Evolutionary conservation across 2,888 invertebrate species (phyloP).

Genomic region (Trissolcus japonicus): DNA sequence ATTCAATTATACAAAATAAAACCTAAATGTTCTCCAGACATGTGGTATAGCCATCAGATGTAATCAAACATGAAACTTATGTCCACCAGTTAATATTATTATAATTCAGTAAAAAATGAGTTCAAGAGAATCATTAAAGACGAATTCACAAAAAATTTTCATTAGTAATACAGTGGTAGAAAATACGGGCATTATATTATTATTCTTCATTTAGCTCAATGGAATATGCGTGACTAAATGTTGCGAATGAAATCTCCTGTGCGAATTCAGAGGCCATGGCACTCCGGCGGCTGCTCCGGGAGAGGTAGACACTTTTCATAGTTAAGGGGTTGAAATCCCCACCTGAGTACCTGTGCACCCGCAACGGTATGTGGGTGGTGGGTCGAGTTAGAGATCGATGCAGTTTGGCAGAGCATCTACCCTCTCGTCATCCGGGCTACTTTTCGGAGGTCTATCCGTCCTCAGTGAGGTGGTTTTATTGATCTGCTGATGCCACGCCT

Average conservation of each 20-base stretch:
- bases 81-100: no score
- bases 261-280: constrained; percentile 60
- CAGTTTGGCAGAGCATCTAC: constrained; percentile 64
- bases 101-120: no score
- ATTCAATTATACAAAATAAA: no score
- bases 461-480: constrained; percentile 69
- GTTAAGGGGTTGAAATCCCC: constrained; percentile 52
- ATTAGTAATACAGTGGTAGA: neutral
- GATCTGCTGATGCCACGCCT: constrained; percentile 73
- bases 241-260: constrained; percentile 68
- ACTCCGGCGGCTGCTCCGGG: constrained; percentile 29
- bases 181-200: neutral
- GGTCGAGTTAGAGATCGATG: constrained; percentile 65
- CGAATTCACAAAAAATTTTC: no score
- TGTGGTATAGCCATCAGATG: no score
- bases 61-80: no score
- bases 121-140: neutral
- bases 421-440: constrained; percentile 54
- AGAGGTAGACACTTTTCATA: constrained; percentile 41
- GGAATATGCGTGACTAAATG: constrained; percentile 62
- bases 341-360: constrained; percentile 16
- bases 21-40: no score
- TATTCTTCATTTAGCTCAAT: neutral
- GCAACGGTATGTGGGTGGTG: constrained; percentile 21
- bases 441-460: constrained; percentile 62